Conservation (phyloP, 2,113 vertebrate species). For the Emberiza fucata region DNA sequence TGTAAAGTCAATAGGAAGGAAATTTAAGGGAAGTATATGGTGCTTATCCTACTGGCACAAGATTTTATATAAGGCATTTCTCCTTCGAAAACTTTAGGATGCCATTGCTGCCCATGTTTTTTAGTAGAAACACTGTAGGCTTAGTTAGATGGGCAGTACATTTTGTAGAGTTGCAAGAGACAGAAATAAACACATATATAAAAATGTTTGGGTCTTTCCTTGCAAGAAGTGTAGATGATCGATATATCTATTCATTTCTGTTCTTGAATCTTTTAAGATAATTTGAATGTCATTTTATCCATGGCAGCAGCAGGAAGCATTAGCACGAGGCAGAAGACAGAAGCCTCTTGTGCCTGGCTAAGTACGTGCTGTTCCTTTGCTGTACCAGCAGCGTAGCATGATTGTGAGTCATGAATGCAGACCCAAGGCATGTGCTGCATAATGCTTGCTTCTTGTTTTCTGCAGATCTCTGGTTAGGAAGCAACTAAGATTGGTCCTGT, state of each 20-base stretch:
- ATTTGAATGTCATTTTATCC: neutral
- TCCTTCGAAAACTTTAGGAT: neutral
- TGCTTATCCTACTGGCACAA: neutral
- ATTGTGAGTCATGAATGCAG: constrained; percentile 1
- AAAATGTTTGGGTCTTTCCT: neutral
- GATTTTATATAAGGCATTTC: neutral
- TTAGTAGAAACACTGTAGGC: neutral
- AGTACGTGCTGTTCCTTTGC: neutral
- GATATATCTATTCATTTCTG: neutral
- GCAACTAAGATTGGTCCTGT: neutral
- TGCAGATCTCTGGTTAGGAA: neutral
- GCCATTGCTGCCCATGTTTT: neutral
- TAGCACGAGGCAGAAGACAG: neutral
- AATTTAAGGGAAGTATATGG: neutral
- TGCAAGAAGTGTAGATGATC: rapidly evolving
- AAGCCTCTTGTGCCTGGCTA: neutral
- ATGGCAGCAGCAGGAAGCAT: neutral
- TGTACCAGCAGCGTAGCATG: neutral
- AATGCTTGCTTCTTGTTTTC: neutral
- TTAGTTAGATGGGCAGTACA: neutral
- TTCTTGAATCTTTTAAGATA: neutral
- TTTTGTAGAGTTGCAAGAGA: neutral
- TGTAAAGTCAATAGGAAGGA: neutral
- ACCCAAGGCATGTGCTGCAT: neutral
- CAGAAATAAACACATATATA: neutral